Evolutionary conservation across 2,888 invertebrate species (phyloP).

Genomic region (Clepsis dumicolana): DNA sequence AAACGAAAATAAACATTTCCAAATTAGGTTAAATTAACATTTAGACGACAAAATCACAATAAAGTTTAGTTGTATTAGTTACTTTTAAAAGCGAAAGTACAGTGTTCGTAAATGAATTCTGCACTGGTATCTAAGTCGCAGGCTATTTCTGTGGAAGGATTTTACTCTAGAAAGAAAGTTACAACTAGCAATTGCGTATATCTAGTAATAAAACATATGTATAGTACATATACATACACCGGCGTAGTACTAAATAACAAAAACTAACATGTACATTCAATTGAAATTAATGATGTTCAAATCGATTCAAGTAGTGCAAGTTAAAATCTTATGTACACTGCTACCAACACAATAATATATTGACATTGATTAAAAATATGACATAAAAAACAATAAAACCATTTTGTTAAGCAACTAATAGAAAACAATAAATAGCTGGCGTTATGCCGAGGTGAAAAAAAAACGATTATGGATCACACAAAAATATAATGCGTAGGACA

Average conservation of each 20-base stretch:
- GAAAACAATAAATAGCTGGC: conserved; percentile 70
- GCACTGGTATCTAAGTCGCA: conserved; percentile 46
- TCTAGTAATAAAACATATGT: conserved; percentile 64
- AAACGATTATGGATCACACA: conserved; percentile 18
- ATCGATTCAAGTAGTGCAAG: conserved; percentile 50
- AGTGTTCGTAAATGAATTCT: too few relatives aligned
- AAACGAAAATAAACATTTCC: neutral
- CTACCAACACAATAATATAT: conserved; percentile 70
- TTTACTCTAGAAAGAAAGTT: conserved; percentile 44
- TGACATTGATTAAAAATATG: conserved; percentile 59
- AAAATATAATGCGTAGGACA: conserved; percentile 37
- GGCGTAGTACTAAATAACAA: conserved; percentile 82
- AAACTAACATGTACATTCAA: conserved; percentile 70
- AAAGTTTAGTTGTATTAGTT: neutral
- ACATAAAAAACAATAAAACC: conserved; percentile 66
- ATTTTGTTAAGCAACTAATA: conserved; percentile 78
- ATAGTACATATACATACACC: conserved; percentile 71
- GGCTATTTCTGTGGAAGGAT: conserved; percentile 51
- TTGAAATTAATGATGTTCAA: conserved; percentile 42
- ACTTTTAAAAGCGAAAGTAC: neutral
- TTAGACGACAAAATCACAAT: neutral
- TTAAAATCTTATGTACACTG: conserved; percentile 84
- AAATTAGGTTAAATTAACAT: neutral
- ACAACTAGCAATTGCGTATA: conserved; percentile 61
- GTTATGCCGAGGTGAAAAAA: conserved; percentile 50